Evolutionary conservation across 64 coral and sea anemone species (phyloP), one percentile per base, ranked within the genome.

Genomic region (Cladopsammia gracilis): DNA sequence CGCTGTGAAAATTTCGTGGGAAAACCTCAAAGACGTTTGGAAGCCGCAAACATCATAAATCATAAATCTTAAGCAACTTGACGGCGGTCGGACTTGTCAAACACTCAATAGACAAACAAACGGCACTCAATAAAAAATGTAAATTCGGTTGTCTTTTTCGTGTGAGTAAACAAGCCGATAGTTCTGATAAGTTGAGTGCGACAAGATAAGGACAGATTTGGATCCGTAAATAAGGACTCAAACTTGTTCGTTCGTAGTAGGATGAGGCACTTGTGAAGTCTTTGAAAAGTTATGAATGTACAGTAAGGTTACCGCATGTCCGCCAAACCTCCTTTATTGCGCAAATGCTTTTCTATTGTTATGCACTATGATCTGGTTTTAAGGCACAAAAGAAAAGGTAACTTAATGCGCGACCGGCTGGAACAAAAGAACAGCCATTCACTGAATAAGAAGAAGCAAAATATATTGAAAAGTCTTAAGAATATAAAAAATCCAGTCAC

Each of bases 341-440:
- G 6, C 61, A 65, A 83, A 67, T 49, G 80, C 48, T 3, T 75
- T 43, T 49, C 58, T 44, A 84, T 84, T 84, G 80, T 84, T 66
- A 13, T n/a, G 34, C 79, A 66, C 59, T 10, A 45, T 66, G 44
- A 83, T 43, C 10, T 19, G 6, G 47, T 84, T 50, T 49, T 10
- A 50, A n/a, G 8, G 10, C 25, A 82, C 79, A 82, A 82, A 79
- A 43, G 18, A 52, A 77, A 47, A 14, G 42, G 60, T 9, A 34
- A 46, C 59, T 48, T 23, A 45, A 82, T 82, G 79, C 59, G 79
- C 79, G 79, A 62, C 18, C 79, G 8, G 18, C 26, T 82, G 58
- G 43, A 66, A 67, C 80, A 84, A 84, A 84, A 16, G 53, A 67
- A 67, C 42, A 13, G 19, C 10, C 12, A 22, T 51, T 46, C 15